Evolutionary conservation across 2,888 invertebrate genomes (phyloP), one percentile per base, ranked within the genome.

Genomic region (Seira ritae): DNA sequence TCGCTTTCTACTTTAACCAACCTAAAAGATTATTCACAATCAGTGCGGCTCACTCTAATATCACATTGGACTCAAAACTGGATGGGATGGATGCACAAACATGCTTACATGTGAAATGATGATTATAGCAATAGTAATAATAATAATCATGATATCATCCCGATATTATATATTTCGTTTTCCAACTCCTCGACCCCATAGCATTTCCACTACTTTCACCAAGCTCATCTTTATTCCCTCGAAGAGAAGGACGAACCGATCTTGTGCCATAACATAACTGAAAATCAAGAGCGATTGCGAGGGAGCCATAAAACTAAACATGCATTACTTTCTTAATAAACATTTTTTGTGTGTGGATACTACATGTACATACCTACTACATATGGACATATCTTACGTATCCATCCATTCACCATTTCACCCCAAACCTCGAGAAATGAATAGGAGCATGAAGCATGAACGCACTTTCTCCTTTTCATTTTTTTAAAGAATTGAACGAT

Each of bases 271-370:
- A 19, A 10, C 55, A 55, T 55, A 19, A 60, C 60, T 31, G 31
- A 66, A 24, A 23, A 31, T 68, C 37, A 17, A 68, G 37, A 70
- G 66, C 76, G 69, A 81, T 80, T 69, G 60, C 23, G 24, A 46
- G 23, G 20, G 66, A 24, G 69, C 37, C 23, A 74, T 80, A 80
- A 80, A 74, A 74, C 80, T 74, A 80, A 75, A 74, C 60, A 75
- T 68, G 68, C 66, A 24, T 24, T 62, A 79, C 46, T 31, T 77
- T 62, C 50, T 50, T 50, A n/a, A 46, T 19, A 31, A 42, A 20
- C 22, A 70, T 50, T 70, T 46, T 55, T 55, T 12, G 6, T 55
- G 15, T 55, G 55, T 17, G 12, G 12, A 12, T 42, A 4, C 62
- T 62, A 12, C 10, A 46, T 12, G 60, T 60, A 60, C 19, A 10